Evolutionary conservation across 2,797 vertebrate genomes (phyloP).

Genomic region (Aeoliscus strigatus): DNA sequence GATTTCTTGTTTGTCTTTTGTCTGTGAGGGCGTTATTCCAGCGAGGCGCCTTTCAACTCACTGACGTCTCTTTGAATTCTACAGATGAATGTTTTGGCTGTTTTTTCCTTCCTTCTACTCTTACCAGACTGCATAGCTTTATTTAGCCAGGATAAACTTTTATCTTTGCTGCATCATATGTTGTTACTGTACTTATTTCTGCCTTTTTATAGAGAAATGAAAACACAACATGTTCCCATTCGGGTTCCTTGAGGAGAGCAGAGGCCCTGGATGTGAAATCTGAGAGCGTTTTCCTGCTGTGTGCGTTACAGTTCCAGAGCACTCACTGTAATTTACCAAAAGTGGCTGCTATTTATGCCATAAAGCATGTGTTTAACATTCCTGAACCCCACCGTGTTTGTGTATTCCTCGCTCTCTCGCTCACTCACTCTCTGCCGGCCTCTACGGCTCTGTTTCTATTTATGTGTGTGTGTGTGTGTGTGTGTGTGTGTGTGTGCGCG

Average conservation of each 20-base stretch:
- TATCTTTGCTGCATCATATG: constrained; percentile 47
- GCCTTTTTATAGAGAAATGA: constrained; percentile 64
- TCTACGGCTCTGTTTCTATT: constrained; percentile 67
- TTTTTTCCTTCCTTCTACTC: constrained; percentile 1
- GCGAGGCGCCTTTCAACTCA: too few species aligned
- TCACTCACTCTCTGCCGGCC: constrained; percentile 57
- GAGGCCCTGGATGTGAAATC: constrained; percentile 73
- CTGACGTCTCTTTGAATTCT: neutral
- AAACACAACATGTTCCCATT: constrained; percentile 64
- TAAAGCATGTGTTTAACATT: constrained; percentile 84
- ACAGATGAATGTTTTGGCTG: too few species aligned
- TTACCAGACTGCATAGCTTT: neutral
- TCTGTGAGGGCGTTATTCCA: too few species aligned
- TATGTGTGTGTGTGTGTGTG: constrained; percentile 50
- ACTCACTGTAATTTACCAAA: constrained; percentile 84
- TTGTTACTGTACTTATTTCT: constrained; percentile 46
- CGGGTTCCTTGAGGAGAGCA: constrained; percentile 63
- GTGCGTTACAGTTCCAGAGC: constrained; percentile 72
- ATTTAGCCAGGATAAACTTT: constrained; percentile 4
- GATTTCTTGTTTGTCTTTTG: constrained; percentile 2
- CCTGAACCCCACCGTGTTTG: constrained; percentile 76
- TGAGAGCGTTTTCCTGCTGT: constrained; percentile 75
- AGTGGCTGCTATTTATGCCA: constrained; percentile 81
- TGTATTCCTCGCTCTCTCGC: constrained; percentile 67
- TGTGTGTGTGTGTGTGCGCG: constrained; percentile 28